A percentile compares a stretch with the other conserved stretches of the same genome.
Conservation (phyloP, 2,113 vertebrate species). For the Ailurus styani region DNA sequence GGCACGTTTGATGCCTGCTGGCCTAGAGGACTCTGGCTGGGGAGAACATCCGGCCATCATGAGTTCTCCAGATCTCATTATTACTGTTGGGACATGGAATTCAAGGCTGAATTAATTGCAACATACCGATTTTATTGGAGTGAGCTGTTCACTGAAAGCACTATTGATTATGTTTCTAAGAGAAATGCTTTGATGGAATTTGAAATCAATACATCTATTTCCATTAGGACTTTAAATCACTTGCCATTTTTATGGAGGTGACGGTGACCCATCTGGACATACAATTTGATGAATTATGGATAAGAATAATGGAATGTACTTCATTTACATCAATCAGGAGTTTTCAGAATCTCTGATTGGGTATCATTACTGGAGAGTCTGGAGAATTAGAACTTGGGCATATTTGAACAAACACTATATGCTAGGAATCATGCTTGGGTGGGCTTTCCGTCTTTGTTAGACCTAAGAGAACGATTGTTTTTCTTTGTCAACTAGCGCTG, state of each 20-base stretch:
- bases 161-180: slow-evolving; percentile 56
- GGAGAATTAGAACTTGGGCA: background rate
- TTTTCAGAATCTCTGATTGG: slow-evolving; percentile 12
- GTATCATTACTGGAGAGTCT: background rate
- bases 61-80: background rate
- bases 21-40: background rate
- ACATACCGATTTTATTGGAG: background rate
- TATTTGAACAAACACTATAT: background rate
- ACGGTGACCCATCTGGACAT: slow-evolving; percentile 29
- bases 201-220: slow-evolving; percentile 61
- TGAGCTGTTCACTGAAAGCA: slow-evolving; percentile 9
- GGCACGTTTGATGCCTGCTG: background rate
- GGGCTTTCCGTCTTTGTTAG: background rate
- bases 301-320: slow-evolving; percentile 34
- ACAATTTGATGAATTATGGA: slow-evolving; percentile 51
- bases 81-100: background rate
- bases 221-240: slow-evolving; percentile 55
- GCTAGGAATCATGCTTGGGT: background rate
- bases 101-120: slow-evolving; percentile 29
- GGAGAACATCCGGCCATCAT: background rate
- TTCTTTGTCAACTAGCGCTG: background rate
- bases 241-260: slow-evolving; percentile 47
- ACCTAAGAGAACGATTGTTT: background rate
- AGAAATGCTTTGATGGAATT: slow-evolving; percentile 53
- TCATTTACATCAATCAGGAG: background rate